phyloP scores from a whole-genome alignment of 1,140 invertebrate species.

The Pseudoatta argentina region DNA sequence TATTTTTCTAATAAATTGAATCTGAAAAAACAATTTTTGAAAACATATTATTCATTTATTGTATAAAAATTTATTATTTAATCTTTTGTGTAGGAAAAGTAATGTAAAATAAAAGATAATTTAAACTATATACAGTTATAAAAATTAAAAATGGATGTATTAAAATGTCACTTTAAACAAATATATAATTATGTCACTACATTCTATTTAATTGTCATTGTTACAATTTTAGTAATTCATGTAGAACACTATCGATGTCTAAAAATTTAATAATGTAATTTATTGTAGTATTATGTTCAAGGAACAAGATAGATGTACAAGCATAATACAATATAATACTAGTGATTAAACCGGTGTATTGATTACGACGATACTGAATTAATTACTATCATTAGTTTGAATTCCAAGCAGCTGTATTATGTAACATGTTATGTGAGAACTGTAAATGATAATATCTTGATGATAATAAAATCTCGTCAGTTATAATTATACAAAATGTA shows the following conservation, averaged over 20 bases:
- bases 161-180: neutral
- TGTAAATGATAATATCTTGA: neutral
- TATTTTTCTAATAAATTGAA: neutral
- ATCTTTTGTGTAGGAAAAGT: neutral
- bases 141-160: neutral
- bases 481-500: neutral
- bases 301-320: neutral
- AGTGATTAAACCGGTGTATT: neutral
- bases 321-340: neutral
- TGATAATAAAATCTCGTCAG: conserved; percentile 4
- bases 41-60: neutral
- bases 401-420: conserved; percentile 21
- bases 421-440: conserved; percentile 11
- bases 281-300: neutral
- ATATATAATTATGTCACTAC: neutral
- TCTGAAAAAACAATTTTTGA: neutral
- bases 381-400: conserved; percentile 46
- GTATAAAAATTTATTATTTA: neutral
- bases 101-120: neutral
- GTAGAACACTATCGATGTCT: neutral
- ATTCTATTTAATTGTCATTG: neutral
- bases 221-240: neutral
- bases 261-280: neutral
- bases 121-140: neutral
- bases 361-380: conserved; percentile 37